Evolutionary conservation across 1,140 invertebrate species (phyloP).

Genomic region (Drosophila nikananu): DNA sequence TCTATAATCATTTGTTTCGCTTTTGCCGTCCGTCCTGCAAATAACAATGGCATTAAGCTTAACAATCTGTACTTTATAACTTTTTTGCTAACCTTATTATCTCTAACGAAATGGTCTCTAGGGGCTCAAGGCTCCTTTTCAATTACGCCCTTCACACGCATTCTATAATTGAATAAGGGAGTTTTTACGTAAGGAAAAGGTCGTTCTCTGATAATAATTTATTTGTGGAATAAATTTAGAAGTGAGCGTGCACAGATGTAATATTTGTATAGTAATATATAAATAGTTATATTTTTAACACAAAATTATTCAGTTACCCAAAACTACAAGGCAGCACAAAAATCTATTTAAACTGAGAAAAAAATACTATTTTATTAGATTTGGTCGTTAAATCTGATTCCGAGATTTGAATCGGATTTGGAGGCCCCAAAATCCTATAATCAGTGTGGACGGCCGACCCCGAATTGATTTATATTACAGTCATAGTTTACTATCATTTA

Average conservation of each 20-base stretch:
- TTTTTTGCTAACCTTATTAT: slow-evolving; percentile 78
- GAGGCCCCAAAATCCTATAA: no score
- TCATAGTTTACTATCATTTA: no score
- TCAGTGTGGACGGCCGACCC: no score
- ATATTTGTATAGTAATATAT: background rate
- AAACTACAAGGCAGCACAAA: no score
- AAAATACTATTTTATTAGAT: no score
- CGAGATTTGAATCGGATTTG: no score
- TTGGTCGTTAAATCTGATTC: no score
- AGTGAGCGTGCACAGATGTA: background rate
- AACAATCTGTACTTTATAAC: slow-evolving; percentile 74
- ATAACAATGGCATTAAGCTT: slow-evolving; percentile 66
- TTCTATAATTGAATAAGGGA: slow-evolving; percentile 77
- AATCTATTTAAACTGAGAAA: no score
- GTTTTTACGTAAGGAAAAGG: slow-evolving; percentile 26
- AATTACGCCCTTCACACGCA: slow-evolving; percentile 79
- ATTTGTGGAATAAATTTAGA: slow-evolving; percentile 49
- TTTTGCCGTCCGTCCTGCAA: slow-evolving; percentile 28
- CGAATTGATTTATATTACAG: no score
- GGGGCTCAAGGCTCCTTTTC: slow-evolving; percentile 70
- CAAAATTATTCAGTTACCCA: no score
- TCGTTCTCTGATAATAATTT: slow-evolving; percentile 14
- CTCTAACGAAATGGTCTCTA: slow-evolving; percentile 80
- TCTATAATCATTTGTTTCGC: slow-evolving; percentile 72
- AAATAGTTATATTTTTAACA: no score